A percentile compares a stretch with the other conserved stretches of the same genome.
phyloP scores from a whole-genome alignment of 1,140 invertebrate species.

The Drosophila pandora region DNA sequence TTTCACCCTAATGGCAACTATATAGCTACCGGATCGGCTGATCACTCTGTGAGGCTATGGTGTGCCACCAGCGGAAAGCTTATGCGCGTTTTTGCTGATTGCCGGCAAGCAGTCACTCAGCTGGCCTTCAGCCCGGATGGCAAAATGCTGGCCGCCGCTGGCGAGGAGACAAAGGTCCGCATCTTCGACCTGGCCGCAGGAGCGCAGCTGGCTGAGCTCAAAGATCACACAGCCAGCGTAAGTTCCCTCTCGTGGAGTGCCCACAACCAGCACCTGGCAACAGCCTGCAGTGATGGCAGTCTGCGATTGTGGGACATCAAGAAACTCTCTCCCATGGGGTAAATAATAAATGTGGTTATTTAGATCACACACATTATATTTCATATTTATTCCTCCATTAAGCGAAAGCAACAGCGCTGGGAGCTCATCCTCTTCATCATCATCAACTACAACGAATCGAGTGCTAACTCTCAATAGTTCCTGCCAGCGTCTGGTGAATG shows the following conservation, averaged over 20 bases:
- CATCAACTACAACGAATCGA: constrained; percentile 74
- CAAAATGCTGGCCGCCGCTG: constrained; percentile 91
- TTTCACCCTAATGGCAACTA: constrained; percentile 94
- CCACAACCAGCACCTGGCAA: constrained; percentile 88
- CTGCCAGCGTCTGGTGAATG: constrained; percentile 80
- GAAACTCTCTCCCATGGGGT: constrained; percentile 69
- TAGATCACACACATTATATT: background rate
- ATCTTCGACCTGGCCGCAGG: constrained; percentile 86
- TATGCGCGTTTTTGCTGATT: constrained; percentile 92
- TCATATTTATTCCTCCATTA: background rate
- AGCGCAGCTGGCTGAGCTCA: constrained; percentile 88
- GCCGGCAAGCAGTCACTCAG: constrained; percentile 89
- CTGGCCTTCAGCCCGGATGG: constrained; percentile 92
- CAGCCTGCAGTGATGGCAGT: constrained; percentile 91
- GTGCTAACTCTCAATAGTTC: constrained; percentile 73
- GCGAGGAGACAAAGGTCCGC: constrained; percentile 86
- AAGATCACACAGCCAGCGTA: constrained; percentile 90
- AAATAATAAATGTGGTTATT: background rate
- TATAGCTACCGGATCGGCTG: constrained; percentile 90
- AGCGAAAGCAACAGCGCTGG: constrained; percentile 53
- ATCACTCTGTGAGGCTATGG: constrained; percentile 92
- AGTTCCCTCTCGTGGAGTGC: constrained; percentile 88
- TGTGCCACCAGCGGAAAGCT: constrained; percentile 86
- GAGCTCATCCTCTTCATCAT: constrained; percentile 64
- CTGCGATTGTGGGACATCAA: constrained; percentile 88